phyloP scores from a whole-genome alignment of 2,797 vertebrate species.

The Spondyliosoma cantharus region DNA sequence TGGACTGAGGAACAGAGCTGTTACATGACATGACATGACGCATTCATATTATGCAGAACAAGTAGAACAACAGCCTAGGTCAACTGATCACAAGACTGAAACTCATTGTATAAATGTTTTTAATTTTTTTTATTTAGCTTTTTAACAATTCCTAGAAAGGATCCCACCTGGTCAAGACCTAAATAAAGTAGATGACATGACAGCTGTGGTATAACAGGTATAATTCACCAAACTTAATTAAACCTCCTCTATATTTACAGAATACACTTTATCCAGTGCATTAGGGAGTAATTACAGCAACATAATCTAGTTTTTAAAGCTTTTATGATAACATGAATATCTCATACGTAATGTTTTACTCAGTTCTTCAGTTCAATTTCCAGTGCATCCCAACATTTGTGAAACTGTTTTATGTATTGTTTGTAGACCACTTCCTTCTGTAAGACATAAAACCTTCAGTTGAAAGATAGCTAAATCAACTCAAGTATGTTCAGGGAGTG shows the following conservation, averaged over 20 bases:
- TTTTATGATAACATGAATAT: not conserved
- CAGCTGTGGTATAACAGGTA: not conserved
- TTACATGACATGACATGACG: not conserved
- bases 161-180: too few relatives aligned
- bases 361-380: not conserved
- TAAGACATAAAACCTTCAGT: not conserved
- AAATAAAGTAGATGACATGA: not conserved
- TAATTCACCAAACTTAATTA: not conserved
- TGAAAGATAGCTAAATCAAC: too few relatives aligned
- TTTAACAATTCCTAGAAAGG: not conserved
- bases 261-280: not conserved
- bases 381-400: not conserved
- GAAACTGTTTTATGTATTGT: not conserved
- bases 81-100: not conserved
- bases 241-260: not conserved
- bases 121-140: not conserved
- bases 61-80: not conserved
- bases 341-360: not conserved
- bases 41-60: constrained; percentile 8
- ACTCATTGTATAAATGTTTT: not conserved
- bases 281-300: not conserved
- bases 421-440: not conserved
- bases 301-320: not conserved
- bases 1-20: not conserved
- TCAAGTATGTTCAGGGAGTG: not conserved